Evolutionary conservation across 2,888 invertebrate genomes (phyloP), one percentile per base, ranked within the genome.

Genomic region (Macrophya alboannulata): DNA sequence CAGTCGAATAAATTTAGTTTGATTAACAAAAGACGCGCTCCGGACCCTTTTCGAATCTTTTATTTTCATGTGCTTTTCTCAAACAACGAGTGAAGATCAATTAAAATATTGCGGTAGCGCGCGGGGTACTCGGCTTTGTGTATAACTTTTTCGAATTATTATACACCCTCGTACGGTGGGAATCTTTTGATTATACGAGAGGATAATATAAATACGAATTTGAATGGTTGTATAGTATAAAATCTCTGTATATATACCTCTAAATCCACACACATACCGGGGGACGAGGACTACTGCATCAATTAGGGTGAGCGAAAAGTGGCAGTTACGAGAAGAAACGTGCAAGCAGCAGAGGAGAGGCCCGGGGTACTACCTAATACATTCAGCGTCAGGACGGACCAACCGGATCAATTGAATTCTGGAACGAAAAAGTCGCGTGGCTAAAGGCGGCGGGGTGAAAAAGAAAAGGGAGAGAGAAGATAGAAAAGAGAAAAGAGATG

Each of bases 361-460:
- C 62, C 25, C 21, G n/a, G n/a, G n/a, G n/a, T 21, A 15, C 0
- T 72, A 25, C n/a, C 71, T 72, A 40, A 40, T 15, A 25, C 25
- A 37, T 51, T 25, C 48, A 31, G 12, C 76, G 51, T 51, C 48
- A 37, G 31, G 55, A 79, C 81, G 8, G 59, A 81, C 37, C 51
- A 45, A n/a, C 40, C 15, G 43, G 81, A 81, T 81, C 81, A 81
- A 81, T 81, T 81, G 81, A 81, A 81, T 59, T 62, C 62, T 21
- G 40, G 17, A 31, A 12, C 43, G 59, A 81, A 62, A 62, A 81
- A 59, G 37, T 37, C 37, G 62, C 40, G 81, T 25, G 37, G 59
- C 25, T n/a, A 45, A 62, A 43, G 59, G 62, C 59, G 21, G 8
- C 3, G 71, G 71, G 71, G 71, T 12, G 40, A n/a, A 21, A 3